Base-by-base conservation (phyloP, 2,888 invertebrate species). In the Marasmarcha lunaedactyla region DNA sequence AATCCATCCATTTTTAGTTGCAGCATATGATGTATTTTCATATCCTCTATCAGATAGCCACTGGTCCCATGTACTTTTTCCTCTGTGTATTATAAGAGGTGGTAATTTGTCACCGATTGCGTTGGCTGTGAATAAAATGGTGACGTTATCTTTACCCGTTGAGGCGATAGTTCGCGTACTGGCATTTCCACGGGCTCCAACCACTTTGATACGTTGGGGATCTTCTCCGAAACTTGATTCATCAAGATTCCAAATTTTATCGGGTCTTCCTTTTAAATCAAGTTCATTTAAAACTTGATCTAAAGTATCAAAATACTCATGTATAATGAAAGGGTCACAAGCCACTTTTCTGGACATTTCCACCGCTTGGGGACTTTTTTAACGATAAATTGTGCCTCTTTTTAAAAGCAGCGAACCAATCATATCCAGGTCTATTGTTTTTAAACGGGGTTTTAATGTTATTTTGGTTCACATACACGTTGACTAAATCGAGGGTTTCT, bases 51-150 rank as follows among this genome's bases (percentile, higher is more conserved):
- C 47, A 15, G 58, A 57, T 36, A 54, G 44, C 61, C 58, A 66
- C 38, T 54, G 45, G 44, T 63, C 56, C 59, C 64, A 69, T n/a
- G 58, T 44, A 49, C 57, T 49, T 47, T 60, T 62, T 11, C 60
- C 46, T 33, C 40, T 33, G 44, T 54, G 59, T 34, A 62, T 55
- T 27, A 65, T 59, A 20, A 66, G 44, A 15, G 63, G 64, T 15
- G 57, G 57, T 9, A 47, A 48, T 46, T 62, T 63, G 1, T 52
- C 48, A 33, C 59, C 58, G 42, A 42, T 40, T 25, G 51, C 52
- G 51, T 36, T 51, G 35, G 42, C 43, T 13, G 41, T 39, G 35
- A 52, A 44, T 39, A 59, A 46, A 33, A 63, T 49, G 20, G 59
- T 58, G 12, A 49, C 55, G 44, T 59, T 63, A 38, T 59, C 53